A percentile compares a stretch with the other conserved stretches of the same genome.
phyloP scores from a whole-genome alignment of 2,888 invertebrate species.

The Cosmia pyralina region DNA sequence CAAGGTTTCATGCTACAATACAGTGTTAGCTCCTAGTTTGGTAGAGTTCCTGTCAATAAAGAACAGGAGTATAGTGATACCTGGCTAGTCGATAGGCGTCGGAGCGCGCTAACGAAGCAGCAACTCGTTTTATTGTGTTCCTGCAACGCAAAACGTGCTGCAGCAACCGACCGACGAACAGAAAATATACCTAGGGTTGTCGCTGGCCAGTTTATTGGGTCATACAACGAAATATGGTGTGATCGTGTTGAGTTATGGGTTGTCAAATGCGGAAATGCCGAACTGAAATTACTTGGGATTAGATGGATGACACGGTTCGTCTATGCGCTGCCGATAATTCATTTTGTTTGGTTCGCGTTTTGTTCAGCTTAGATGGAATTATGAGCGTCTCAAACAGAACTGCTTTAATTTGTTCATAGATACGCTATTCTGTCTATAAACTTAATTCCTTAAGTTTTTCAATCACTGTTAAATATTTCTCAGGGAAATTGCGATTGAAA shows the following conservation, averaged over 20 bases:
- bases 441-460: neutral
- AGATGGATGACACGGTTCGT: slow-evolving; percentile 28
- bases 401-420: neutral
- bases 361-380: neutral
- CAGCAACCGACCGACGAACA: slow-evolving; percentile 22
- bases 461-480: neutral
- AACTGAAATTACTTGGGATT: slow-evolving; percentile 26
- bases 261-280: slow-evolving; percentile 15
- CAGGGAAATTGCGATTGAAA: neutral
- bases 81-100: slow-evolving; percentile 27
- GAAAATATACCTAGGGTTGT: slow-evolving; percentile 26
- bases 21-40: neutral
- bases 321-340: neutral
- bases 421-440: neutral
- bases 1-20: neutral
- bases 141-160: slow-evolving; percentile 39
- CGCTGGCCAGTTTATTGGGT: slow-evolving; percentile 18
- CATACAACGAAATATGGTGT: slow-evolving; percentile 36
- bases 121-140: slow-evolving; percentile 30
- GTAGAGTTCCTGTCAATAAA: slow-evolving; percentile 28
- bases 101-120: slow-evolving; percentile 50
- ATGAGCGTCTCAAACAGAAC: neutral
- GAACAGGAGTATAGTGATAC: neutral
- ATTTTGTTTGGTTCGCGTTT: neutral
- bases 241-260: slow-evolving; percentile 21